phyloP scores from a whole-genome alignment of 1,140 invertebrate genomes.

The Eubasilissa regina region DNA sequence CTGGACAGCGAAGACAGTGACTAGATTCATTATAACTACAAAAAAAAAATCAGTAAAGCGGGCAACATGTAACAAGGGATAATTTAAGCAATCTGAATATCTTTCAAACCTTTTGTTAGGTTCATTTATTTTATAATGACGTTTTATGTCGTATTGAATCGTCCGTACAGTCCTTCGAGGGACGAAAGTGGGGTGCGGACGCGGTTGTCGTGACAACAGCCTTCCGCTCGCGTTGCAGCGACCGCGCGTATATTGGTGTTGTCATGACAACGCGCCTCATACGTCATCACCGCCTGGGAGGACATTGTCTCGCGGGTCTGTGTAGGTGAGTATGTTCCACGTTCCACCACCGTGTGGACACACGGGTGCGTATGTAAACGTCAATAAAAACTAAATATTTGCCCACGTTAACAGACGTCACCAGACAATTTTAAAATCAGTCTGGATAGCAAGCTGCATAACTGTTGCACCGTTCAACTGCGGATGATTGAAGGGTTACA shows the following conservation, averaged over 20 bases:
- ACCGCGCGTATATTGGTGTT: slow-evolving; percentile 29
- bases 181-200: slow-evolving; percentile 20
- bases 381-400: too few relatives aligned
- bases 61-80: background rate
- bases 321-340: too few relatives aligned
- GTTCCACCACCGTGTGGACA: too few relatives aligned
- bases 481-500: too few relatives aligned
- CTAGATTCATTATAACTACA: background rate
- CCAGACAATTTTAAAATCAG: too few relatives aligned
- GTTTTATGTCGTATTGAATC: background rate
- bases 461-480: too few relatives aligned
- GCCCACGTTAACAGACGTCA: too few relatives aligned
- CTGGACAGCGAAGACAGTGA: slow-evolving; percentile 5
- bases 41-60: background rate
- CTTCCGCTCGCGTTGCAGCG: slow-evolving; percentile 38
- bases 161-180: background rate
- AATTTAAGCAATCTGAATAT: background rate
- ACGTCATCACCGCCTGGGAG: slow-evolving; percentile 48
- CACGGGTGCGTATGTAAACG: too few relatives aligned
- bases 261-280: slow-evolving; percentile 40
- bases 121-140: slow-evolving; percentile 1
- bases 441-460: too few relatives aligned
- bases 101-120: background rate
- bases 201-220: slow-evolving; percentile 46
- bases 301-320: slow-evolving; percentile 14